These are phyloP conservation scores for Sebastes minor DNA, from an alignment of 2,797 vertebrate genomes.

Conservation along the genomic window DNA sequence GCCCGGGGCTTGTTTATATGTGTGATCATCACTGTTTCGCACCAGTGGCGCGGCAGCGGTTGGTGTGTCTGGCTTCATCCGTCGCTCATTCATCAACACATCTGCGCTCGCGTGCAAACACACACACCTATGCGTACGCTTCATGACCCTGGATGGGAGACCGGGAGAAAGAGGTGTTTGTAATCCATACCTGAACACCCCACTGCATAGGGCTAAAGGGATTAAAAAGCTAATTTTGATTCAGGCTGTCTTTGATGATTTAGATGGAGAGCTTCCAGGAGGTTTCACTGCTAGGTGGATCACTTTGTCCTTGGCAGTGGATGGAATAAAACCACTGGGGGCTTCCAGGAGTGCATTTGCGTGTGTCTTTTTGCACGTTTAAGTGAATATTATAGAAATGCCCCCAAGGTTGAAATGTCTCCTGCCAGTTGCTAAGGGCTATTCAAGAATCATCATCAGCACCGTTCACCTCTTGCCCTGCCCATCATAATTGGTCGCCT, in stretches of 20 bases:
- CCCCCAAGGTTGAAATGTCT: neutral
- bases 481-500: constrained; percentile 22
- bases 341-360: neutral
- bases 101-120: constrained; percentile 17
- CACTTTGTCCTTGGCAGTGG: constrained; percentile 64
- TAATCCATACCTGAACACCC: constrained; percentile 66
- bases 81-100: constrained; percentile 28
- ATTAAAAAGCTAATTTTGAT: constrained; percentile 70
- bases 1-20: constrained; percentile 29
- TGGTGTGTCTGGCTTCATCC: constrained; percentile 1
- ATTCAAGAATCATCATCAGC: constrained; percentile 17
- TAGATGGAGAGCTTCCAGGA: constrained; percentile 58
- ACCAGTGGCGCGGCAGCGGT: constrained; percentile 12
- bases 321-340: constrained; percentile 14
- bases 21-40: constrained; percentile 42
- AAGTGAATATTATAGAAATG: neutral
- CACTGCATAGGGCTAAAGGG: constrained; percentile 46
- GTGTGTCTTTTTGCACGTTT: neutral
- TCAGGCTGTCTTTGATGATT: constrained; percentile 60
- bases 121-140: neutral
- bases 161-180: constrained; percentile 37
- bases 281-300: constrained; percentile 46
- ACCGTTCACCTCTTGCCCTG: constrained; percentile 1
- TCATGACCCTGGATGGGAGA: constrained; percentile 13
- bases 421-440: neutral